Conservation (phyloP, 2,113 vertebrate species). For the Labrus mixtus region DNA sequence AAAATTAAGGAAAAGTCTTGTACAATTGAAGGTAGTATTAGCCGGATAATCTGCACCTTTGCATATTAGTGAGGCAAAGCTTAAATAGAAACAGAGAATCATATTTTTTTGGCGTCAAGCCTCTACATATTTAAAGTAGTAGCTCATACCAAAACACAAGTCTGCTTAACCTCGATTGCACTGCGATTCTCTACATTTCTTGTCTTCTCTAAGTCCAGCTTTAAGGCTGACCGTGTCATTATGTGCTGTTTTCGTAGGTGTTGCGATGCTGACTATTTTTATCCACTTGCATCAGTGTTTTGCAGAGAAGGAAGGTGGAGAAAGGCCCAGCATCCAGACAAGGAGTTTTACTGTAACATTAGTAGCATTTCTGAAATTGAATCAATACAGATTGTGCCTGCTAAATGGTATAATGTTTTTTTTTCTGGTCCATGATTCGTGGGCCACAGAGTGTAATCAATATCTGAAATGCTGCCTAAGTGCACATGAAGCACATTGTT, state of each 20-base stretch:
- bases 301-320: conserved; percentile 61
- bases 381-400: conserved; percentile 80
- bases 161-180: conserved; percentile 1
- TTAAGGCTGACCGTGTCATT: conserved; percentile 45
- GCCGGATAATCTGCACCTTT: background rate
- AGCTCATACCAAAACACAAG: background rate
- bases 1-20: background rate
- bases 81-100: background rate
- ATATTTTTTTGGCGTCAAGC: background rate
- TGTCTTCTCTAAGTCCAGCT: conserved; percentile 21
- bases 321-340: conserved; percentile 59
- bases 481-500: conserved; percentile 76
- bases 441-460: conserved; percentile 79
- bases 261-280: conserved; percentile 64
- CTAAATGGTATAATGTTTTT: conserved; percentile 85
- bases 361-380: conserved; percentile 76
- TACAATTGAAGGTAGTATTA: no score
- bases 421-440: conserved; percentile 70
- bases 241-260: conserved; percentile 46
- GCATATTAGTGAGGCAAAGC: background rate
- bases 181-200: background rate
- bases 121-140: background rate
- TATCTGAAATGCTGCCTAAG: conserved; percentile 82
- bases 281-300: conserved; percentile 47
- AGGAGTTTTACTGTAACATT: conserved; percentile 74